A percentile compares a stretch with the other conserved stretches of the same genome.
These are phyloP conservation scores for Chelon labrosus DNA, from an alignment of 2,797 vertebrate genomes.

Conservation along the genomic window DNA sequence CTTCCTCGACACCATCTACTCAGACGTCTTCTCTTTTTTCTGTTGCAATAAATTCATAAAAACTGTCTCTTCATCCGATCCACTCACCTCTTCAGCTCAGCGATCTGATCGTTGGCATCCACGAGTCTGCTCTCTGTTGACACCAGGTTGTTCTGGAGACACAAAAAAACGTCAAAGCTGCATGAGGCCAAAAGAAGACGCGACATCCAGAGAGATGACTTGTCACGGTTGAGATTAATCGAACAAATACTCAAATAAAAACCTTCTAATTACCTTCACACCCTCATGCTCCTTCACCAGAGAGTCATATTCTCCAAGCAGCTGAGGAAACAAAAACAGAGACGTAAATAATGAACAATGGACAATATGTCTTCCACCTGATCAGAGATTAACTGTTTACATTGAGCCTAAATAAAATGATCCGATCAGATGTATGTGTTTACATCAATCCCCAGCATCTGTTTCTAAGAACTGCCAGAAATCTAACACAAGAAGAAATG, in stretches of 20 bases:
- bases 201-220: background rate
- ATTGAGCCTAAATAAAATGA: too few species aligned
- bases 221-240: background rate
- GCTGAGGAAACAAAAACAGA: conserved; percentile 77
- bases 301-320: conserved; percentile 91
- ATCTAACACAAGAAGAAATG: too few species aligned
- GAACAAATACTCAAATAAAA: background rate
- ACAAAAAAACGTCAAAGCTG: conserved; percentile 17
- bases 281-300: conserved; percentile 91
- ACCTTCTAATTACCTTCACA: conserved; percentile 85
- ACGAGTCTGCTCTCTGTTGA: conserved; percentile 92
- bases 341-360: too few species aligned
- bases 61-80: too few species aligned
- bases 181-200: background rate
- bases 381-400: too few species aligned
- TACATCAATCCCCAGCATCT: too few species aligned
- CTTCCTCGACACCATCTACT: too few species aligned
- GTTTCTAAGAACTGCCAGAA: too few species aligned
- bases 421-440: too few species aligned
- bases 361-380: too few species aligned
- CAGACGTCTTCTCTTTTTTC: too few species aligned
- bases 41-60: too few species aligned
- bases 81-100: conserved; percentile 93
- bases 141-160: conserved; percentile 88
- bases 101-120: conserved; percentile 89